These are phyloP conservation scores for Ahaetulla prasina DNA, from an alignment of 2,113 vertebrate species.

Conservation along the genomic window DNA sequence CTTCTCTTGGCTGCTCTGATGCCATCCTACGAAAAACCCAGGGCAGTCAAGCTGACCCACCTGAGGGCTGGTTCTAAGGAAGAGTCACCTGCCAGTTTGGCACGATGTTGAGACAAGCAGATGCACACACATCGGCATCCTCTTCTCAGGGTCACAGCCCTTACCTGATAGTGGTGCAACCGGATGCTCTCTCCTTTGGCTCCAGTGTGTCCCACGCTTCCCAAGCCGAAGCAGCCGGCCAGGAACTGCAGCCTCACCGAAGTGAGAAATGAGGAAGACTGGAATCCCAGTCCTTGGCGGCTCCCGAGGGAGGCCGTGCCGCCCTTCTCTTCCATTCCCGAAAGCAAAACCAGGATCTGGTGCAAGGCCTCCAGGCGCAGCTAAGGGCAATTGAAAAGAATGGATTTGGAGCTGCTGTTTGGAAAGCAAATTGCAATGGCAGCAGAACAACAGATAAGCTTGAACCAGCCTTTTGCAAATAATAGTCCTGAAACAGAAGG, in stretches of 20 bases:
- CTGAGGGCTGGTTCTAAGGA: not conserved
- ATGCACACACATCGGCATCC: accelerated
- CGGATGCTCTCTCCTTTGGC: constrained; percentile 88
- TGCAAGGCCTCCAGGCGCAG: constrained; percentile 93
- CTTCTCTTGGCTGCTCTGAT: constrained; percentile 89
- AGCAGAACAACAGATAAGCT: not conserved
- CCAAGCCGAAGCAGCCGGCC: constrained; percentile 93
- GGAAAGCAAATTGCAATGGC: not conserved
- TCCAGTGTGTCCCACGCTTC: constrained; percentile 80
- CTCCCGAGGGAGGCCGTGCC: constrained; percentile 68
- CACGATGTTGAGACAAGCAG: not conserved
- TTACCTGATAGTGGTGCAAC: constrained; percentile 94
- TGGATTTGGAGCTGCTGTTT: accelerated
- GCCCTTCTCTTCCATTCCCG: constrained; percentile 96
- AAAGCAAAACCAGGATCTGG: constrained; percentile 91
- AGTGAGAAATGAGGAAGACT: constrained; percentile 88
- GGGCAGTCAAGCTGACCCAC: not conserved
- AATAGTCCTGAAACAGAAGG: not conserved
- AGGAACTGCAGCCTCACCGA: constrained; percentile 95
- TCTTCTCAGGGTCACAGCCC: not conserved
- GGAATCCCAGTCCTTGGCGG: constrained; percentile 75
- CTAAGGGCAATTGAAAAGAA: constrained; percentile 60
- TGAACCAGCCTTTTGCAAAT: not conserved
- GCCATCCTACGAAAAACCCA: constrained; percentile 77
- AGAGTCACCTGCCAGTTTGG: not conserved